Evolutionary conservation across 2,113 vertebrate species (phyloP), one percentile per base, ranked within the genome.

Genomic region (Myodes glareolus): DNA sequence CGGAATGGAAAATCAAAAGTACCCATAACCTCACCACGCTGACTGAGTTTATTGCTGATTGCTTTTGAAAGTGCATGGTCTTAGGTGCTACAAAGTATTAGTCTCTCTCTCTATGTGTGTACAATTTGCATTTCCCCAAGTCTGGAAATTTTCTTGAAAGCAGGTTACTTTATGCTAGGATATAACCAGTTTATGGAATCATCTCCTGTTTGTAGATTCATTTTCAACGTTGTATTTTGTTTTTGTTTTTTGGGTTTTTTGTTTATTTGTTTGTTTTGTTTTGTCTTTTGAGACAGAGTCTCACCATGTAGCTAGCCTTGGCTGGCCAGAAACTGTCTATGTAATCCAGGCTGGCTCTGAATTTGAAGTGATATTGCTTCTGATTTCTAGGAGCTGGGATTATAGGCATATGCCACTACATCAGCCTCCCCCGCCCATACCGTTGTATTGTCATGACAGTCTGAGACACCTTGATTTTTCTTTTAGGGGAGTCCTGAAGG

Each of bases 91-190:
- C 55, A 58, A 95, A 90, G 36, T 65, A 81, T 39, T 67, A 13
- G n/a, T 81, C 14, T 73, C 7, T 80, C 7, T 80, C 14, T 73
- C 7, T 27, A 27, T 3, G 12, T 55, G 25, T 61, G 76, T 72
- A 82, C 21, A 58, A 19, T 31, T 29, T 14, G 39, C 58, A 73
- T 55, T 55, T 87, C 63, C 25, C 27, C 75, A 94, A 63, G 91
- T 17, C 95, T 95, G 19, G 36, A 58, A 73, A 50, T n/a, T 50
- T 52, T 39, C 89, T 61, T 96, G 78, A 47, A 73, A 96, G 68
- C 52, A 73, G 68, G 31, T 47, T 58, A 88, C 61, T 78, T 45
- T 21, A 11, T 77, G 10, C 25, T 70, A 58, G 42, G 39, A 21
- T 85, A 55, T 75, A 76, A 61, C 47, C 92, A 55, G 55, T 89